Conservation (phyloP, 1,140 invertebrate species). For the Drosophila punjabiensis region DNA sequence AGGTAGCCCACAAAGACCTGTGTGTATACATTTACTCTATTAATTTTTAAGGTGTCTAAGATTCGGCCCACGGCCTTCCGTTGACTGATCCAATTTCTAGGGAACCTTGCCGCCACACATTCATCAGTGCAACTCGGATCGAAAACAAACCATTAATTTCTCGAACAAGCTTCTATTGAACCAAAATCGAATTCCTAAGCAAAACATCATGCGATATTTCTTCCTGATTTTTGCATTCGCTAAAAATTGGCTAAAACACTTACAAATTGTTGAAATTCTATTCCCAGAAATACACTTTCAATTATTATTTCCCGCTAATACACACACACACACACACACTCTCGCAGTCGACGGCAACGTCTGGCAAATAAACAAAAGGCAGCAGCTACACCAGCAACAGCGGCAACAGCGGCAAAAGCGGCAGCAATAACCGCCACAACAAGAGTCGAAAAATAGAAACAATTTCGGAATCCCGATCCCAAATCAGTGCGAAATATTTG, state of each 20-base stretch:
- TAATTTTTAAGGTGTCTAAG: conserved; percentile 16
- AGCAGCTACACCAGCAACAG: conserved; percentile 5
- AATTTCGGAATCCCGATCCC: conserved; percentile 46
- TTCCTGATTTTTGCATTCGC: conserved; percentile 40
- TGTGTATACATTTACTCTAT: conserved; percentile 27
- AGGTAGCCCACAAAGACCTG: conserved; percentile 1
- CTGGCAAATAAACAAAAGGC: conserved; percentile 35
- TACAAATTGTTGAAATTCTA: conserved; percentile 58
- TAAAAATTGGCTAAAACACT: conserved; percentile 51
- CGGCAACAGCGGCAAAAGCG: conserved; percentile 5
- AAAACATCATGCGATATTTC: conserved; percentile 38
- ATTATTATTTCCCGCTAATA: conserved; percentile 63
- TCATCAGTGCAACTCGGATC: conserved; percentile 51
- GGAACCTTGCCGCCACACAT: conserved; percentile 48
- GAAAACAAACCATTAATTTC: conserved; percentile 69
- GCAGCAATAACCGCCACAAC: conserved; percentile 7
- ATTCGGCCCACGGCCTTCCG: conserved; percentile 25
- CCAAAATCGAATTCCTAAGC: conserved; percentile 8
- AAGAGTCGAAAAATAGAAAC: conserved; percentile 31
- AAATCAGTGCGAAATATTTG: conserved; percentile 76
- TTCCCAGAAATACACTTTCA: conserved; percentile 63
- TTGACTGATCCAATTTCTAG: conserved; percentile 60
- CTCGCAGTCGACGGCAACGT: conserved; percentile 1
- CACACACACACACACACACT: conserved; percentile 8
- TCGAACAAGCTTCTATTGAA: conserved; percentile 39